A percentile compares a stretch with the other conserved stretches of the same genome.
phyloP scores from a whole-genome alignment of 2,113 vertebrate genomes.

The Hydrolagus affinis region DNA sequence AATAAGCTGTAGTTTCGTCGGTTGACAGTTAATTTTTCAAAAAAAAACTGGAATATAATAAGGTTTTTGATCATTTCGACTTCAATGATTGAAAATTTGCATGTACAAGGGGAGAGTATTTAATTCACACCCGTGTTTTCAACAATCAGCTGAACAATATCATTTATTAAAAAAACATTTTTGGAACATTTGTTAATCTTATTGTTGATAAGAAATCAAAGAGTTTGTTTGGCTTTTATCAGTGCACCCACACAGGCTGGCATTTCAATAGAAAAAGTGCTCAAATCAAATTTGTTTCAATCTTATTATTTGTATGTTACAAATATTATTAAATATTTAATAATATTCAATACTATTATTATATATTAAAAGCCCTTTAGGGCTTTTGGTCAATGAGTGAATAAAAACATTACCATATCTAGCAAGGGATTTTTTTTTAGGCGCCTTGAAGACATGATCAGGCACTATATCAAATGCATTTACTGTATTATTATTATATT shows the following conservation, averaged over 20 bases:
- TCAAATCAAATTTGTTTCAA: not conserved
- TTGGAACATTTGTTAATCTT: not conserved
- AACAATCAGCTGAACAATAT: not conserved
- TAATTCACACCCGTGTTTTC: not conserved
- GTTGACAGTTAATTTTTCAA: not conserved
- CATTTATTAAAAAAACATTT: conserved; percentile 4
- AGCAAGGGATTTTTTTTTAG: not conserved
- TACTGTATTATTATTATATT: not conserved
- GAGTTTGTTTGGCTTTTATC: not conserved
- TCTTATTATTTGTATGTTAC: not conserved
- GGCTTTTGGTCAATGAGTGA: not conserved
- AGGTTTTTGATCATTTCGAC: not conserved
- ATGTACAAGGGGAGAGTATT: conserved; percentile 6
- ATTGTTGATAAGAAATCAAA: conserved; percentile 11
- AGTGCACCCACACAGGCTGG: not conserved
- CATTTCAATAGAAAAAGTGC: not conserved
- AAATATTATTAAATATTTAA: too few relatives aligned
- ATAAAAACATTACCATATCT: conserved; percentile 10
- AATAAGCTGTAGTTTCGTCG: not conserved
- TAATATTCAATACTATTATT: too few relatives aligned
- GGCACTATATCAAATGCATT: too few relatives aligned
- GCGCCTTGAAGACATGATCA: too few relatives aligned
- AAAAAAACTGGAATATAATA: not conserved
- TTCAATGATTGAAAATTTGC: conserved; percentile 7
- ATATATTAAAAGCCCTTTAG: not conserved